phyloP scores from a whole-genome alignment of 2,113 vertebrate genomes.

The Pseudopipra pipra region DNA sequence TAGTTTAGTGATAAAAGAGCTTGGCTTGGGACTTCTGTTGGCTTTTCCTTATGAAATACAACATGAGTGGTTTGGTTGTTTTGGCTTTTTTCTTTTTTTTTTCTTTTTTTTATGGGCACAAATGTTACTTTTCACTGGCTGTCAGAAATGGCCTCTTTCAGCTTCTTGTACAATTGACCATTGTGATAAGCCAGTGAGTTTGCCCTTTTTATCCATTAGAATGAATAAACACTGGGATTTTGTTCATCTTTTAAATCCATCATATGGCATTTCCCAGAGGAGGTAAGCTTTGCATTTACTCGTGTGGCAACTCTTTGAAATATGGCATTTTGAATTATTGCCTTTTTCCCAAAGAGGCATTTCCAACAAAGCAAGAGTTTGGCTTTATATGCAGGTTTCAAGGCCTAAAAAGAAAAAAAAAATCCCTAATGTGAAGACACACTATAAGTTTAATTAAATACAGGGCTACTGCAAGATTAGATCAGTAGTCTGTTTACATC shows the following conservation, averaged over 20 bases:
- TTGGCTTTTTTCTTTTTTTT: background rate
- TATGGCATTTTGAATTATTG: background rate
- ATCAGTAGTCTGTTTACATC: constrained; percentile 12
- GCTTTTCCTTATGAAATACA: constrained; percentile 30
- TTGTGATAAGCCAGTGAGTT: constrained; percentile 34
- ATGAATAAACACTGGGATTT: constrained; percentile 52
- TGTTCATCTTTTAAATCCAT: constrained; percentile 53
- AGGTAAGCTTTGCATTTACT: constrained; percentile 32
- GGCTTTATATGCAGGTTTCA: background rate
- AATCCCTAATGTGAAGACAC: background rate
- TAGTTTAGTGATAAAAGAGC: constrained; percentile 40
- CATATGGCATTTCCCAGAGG: constrained; percentile 4
- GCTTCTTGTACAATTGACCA: constrained; percentile 25
- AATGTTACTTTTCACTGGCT: constrained; percentile 47
- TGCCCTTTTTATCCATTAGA: constrained; percentile 37
- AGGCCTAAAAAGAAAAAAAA: background rate
- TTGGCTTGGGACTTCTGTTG: background rate
- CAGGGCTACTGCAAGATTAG: background rate
- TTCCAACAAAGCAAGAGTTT: background rate
- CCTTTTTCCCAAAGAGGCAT: background rate
- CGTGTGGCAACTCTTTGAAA: constrained; percentile 6
- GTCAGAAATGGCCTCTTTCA: constrained; percentile 31
- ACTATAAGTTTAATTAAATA: background rate
- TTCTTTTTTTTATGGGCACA: background rate
- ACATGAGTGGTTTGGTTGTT: background rate